Percentiles rank a stretch among this genome's conserved stretches.
Evolutionary conservation across 2,797 vertebrate species (phyloP).

Genomic region (Knipowitschia caucasica): DNA sequence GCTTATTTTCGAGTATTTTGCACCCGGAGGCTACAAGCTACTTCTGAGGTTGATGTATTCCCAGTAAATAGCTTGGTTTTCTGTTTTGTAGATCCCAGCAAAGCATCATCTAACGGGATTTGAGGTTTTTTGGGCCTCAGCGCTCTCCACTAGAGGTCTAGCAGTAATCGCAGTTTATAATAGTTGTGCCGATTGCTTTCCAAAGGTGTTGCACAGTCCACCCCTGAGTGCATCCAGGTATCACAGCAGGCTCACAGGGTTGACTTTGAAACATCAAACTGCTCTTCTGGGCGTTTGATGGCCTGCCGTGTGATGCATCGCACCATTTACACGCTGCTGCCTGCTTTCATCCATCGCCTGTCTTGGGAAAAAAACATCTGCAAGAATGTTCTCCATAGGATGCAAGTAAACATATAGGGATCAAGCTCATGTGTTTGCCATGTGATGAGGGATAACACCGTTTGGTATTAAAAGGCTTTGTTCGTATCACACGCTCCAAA

Average conservation of each 20-base stretch:
- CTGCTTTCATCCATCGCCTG: conserved; percentile 32
- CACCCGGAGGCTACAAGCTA: conserved; percentile 70
- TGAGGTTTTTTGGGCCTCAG: conserved; percentile 51
- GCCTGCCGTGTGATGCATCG: conserved; percentile 36
- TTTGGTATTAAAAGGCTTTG: neutral
- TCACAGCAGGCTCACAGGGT: conserved; percentile 36
- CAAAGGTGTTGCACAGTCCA: conserved; percentile 62
- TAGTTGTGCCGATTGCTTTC: conserved; percentile 72
- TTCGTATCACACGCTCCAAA: neutral
- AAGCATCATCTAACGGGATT: conserved; percentile 62
- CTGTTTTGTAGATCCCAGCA: conserved; percentile 63
- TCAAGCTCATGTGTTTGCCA: neutral
- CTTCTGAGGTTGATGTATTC: conserved; percentile 71
- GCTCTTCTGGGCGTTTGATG: conserved; percentile 50
- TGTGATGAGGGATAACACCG: neutral
- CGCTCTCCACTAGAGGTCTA: conserved; percentile 57
- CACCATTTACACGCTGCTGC: conserved; percentile 33
- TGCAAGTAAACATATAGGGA: neutral
- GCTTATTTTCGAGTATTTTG: conserved; percentile 80
- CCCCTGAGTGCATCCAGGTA: conserved; percentile 40
- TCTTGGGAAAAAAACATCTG: conserved; percentile 19
- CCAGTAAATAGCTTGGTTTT: conserved; percentile 77
- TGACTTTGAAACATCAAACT: conserved; percentile 65
- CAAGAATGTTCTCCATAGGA: neutral
- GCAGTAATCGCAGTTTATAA: conserved; percentile 68